Evolutionary conservation across 2,797 vertebrate species (phyloP).

Genomic region (Arctocebus calabarensis): DNA sequence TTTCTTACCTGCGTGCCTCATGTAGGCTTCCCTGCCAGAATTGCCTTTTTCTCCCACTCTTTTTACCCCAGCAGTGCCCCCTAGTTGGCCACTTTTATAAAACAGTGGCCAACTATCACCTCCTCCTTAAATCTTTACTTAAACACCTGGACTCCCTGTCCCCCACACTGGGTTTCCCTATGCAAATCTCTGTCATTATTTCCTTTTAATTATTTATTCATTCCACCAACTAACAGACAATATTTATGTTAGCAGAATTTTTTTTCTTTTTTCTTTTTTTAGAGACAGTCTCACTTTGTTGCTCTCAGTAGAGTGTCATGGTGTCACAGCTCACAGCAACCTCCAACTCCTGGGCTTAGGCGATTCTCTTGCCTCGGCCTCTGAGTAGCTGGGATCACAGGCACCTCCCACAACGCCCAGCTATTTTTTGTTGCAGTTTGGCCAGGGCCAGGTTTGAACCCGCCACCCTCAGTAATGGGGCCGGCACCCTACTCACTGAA

Average conservation of each 20-base stretch:
- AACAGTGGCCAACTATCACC: not conserved
- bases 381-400: no score
- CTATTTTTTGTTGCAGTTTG: no score
- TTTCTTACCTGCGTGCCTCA: not conserved
- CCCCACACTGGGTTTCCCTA: constrained; percentile 4
- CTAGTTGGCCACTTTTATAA: not conserved
- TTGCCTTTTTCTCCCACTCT: not conserved
- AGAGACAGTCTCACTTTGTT: no score
- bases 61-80: not conserved
- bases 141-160: not conserved
- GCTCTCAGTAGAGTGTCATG: no score
- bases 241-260: not conserved
- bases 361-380: no score
- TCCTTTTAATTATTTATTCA: not conserved
- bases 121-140: not conserved
- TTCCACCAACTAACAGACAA: not conserved
- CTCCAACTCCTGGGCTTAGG: no score
- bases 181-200: not conserved
- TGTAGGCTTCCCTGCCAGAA: not conserved
- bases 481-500: no score
- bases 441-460: no score
- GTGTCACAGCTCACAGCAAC: no score
- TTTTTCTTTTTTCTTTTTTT: not conserved
- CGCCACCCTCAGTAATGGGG: no score
- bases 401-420: no score